Evolutionary conservation across 2,888 invertebrate genomes (phyloP).

Genomic region (Hylaea fasciaria): DNA sequence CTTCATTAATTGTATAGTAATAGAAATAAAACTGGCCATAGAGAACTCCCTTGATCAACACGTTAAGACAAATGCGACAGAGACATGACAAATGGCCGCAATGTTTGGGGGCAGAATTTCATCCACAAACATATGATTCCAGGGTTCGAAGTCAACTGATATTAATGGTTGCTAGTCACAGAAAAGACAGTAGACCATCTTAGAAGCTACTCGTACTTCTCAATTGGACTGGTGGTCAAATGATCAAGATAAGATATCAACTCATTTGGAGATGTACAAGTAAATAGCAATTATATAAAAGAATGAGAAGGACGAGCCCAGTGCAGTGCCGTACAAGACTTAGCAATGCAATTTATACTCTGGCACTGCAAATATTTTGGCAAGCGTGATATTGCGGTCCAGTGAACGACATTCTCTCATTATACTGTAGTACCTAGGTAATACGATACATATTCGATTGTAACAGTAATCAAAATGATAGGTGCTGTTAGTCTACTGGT

Average conservation of each 20-base stretch:
- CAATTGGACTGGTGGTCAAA: neutral
- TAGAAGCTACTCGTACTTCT: neutral
- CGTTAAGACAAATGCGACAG: neutral
- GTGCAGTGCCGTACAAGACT: too few relatives aligned
- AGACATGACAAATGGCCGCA: slow-evolving; percentile 10
- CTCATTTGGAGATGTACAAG: neutral
- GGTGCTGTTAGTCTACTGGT: too few relatives aligned
- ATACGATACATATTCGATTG: too few relatives aligned
- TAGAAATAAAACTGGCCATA: neutral
- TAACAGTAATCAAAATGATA: too few relatives aligned
- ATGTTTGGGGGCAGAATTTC: slow-evolving; percentile 12
- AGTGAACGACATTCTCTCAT: too few relatives aligned
- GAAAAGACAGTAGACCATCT: neutral
- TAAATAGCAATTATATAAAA: too few relatives aligned
- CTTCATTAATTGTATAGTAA: too few relatives aligned
- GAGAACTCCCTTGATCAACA: neutral
- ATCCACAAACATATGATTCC: slow-evolving; percentile 15
- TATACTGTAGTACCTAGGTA: too few relatives aligned
- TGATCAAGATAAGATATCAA: neutral
- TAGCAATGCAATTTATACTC: too few relatives aligned
- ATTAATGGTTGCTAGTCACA: slow-evolving; percentile 7
- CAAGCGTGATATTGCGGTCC: too few relatives aligned
- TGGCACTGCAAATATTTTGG: too few relatives aligned
- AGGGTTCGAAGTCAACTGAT: slow-evolving; percentile 9
- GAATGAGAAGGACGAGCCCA: too few relatives aligned